Percentiles rank a stretch among this genome's conserved stretches.
These are phyloP conservation scores for Paraplagusia blochii DNA, from an alignment of 2,113 vertebrate genomes.

Conservation along the genomic window DNA sequence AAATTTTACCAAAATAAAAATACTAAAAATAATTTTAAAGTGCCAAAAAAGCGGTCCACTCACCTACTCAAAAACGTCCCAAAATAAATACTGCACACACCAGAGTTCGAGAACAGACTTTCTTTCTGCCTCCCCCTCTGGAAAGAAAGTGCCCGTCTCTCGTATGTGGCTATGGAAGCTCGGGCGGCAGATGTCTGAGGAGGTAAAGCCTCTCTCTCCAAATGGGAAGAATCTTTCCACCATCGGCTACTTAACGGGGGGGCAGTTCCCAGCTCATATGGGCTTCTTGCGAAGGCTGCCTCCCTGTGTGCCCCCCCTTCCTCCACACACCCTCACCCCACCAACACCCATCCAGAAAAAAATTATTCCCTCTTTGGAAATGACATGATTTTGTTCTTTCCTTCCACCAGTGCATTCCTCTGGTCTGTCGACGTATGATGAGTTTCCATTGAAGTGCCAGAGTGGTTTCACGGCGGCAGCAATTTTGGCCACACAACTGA, in stretches of 20 bases:
- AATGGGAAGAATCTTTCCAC: constrained; percentile 89
- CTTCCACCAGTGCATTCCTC: constrained; percentile 73
- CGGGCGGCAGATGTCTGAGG: constrained; percentile 73
- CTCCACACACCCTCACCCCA: constrained; percentile 7
- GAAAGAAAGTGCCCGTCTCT: constrained; percentile 48
- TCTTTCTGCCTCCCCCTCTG: constrained; percentile 41
- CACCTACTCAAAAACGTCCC: constrained; percentile 38
- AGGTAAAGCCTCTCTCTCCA: constrained; percentile 77
- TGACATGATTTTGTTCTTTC: constrained; percentile 42
- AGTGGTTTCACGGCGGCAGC: constrained; percentile 30
- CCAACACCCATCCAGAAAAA: constrained; percentile 19
- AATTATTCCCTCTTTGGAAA: constrained; percentile 72
- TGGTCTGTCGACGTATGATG: constrained; percentile 71
- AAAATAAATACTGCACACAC: constrained; percentile 8
- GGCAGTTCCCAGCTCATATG: constrained; percentile 86
- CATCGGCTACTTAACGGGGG: constrained; percentile 92
- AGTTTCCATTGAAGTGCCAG: constrained; percentile 29
- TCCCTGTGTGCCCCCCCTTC: constrained; percentile 66
- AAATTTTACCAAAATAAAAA: background rate
- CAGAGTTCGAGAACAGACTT: constrained; percentile 28
- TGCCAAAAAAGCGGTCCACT: constrained; percentile 19
- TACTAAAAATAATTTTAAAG: background rate
- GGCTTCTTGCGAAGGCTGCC: constrained; percentile 81
- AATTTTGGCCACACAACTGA: constrained; percentile 7
- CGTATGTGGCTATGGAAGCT: constrained; percentile 61